Evolutionary conservation across 92 coral and sea anemone genomes (phyloP).

Genomic region (Virgularia gustaviana): DNA sequence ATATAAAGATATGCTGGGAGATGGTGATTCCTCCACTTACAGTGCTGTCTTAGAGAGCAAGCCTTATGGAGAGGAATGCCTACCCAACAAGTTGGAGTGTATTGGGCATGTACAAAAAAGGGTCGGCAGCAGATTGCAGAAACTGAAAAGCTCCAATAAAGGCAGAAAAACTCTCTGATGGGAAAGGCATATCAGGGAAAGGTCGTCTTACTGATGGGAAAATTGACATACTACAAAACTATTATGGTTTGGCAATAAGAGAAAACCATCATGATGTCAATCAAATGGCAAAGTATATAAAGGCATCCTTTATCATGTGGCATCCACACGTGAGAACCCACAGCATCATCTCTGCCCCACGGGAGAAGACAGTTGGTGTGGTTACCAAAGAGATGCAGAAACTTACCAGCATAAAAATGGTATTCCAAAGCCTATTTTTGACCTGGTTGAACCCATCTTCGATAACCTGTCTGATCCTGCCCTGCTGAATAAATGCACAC

Average conservation of each 20-base stretch:
- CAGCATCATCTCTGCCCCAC: neutral
- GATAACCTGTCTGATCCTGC: neutral
- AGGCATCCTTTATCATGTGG: neutral
- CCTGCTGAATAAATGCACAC: neutral
- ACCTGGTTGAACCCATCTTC: neutral
- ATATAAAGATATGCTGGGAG: constrained; percentile 12
- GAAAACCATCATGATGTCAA: too few species aligned
- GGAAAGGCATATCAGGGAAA: constrained; percentile 1
- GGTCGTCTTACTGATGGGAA: neutral
- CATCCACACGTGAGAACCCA: neutral
- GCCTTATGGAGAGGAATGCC: neutral
- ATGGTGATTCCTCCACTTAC: constrained; percentile 19
- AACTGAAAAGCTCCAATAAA: neutral
- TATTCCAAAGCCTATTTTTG: neutral
- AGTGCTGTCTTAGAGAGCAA: neutral
- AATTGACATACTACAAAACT: neutral
- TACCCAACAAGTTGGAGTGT: constrained; percentile 1
- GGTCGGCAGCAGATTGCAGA: neutral
- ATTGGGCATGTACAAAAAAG: constrained; percentile 2
- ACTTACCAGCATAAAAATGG: neutral
- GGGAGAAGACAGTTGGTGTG: neutral
- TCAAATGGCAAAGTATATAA: too few species aligned
- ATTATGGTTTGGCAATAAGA: too few species aligned
- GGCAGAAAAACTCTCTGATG: constrained; percentile 6
- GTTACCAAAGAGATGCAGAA: neutral